These are phyloP conservation scores for Dryobates pubescens DNA, from an alignment of 2,797 vertebrate genomes.

Conservation along the genomic window DNA sequence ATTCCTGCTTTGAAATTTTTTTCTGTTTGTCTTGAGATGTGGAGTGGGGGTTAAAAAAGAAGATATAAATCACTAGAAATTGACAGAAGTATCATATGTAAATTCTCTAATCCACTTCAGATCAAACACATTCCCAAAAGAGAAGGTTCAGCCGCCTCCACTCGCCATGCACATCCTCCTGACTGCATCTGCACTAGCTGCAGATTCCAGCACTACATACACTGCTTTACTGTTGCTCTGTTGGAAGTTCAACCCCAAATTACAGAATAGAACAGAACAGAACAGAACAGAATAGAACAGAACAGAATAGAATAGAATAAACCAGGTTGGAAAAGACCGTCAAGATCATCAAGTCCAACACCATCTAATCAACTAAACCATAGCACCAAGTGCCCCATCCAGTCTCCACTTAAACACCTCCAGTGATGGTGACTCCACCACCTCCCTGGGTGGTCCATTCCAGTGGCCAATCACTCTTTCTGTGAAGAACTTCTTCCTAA, in stretches of 20 bases:
- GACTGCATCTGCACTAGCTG: neutral
- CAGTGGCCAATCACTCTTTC: too few relatives aligned
- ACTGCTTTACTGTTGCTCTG: neutral
- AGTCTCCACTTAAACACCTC: too few relatives aligned
- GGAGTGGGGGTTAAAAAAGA: neutral
- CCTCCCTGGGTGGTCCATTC: too few relatives aligned
- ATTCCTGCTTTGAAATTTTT: neutral
- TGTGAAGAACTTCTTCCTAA: too few relatives aligned
- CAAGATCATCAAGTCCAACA: too few relatives aligned
- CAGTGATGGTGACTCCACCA: too few relatives aligned
- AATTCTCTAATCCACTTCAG: neutral
- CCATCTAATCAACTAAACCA: too few relatives aligned
- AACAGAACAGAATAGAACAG: too few relatives aligned
- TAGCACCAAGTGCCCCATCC: too few relatives aligned
- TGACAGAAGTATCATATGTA: neutral
- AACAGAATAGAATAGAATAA: too few relatives aligned
- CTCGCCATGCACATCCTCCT: neutral
- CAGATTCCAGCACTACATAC: neutral
- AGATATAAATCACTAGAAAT: slow-evolving; percentile 1
- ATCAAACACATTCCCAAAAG: neutral
- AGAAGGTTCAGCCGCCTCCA: neutral
- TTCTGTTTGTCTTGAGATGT: neutral
- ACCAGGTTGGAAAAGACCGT: too few relatives aligned
- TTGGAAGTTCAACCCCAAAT: neutral
- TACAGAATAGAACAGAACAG: too few relatives aligned